phyloP scores from a whole-genome alignment of 2,888 invertebrate species.

The Nowickia ferox region DNA sequence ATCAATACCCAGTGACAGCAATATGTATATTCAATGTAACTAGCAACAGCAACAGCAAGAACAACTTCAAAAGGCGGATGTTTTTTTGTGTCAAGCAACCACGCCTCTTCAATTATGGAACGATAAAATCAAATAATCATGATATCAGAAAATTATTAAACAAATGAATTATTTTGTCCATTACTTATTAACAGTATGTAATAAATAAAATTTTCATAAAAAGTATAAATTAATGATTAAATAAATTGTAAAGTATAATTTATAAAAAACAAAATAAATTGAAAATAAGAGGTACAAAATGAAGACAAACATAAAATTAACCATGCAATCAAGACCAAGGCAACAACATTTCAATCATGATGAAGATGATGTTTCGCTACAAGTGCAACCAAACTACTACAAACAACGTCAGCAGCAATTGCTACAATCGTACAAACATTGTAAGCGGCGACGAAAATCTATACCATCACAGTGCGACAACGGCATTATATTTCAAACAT shows the following conservation, averaged over 20 bases:
- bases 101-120: constrained; percentile 63
- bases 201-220: not conserved
- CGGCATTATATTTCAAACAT: constrained; percentile 13
- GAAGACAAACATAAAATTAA: constrained; percentile 45
- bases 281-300: constrained; percentile 39
- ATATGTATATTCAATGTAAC: constrained; percentile 59
- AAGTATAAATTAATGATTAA: constrained; percentile 68
- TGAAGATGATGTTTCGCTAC: constrained; percentile 47
- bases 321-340: constrained; percentile 7
- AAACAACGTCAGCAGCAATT: constrained; percentile 72
- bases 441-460: constrained; percentile 64
- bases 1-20: constrained; percentile 74
- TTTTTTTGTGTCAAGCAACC: constrained; percentile 52
- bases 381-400: constrained; percentile 59
- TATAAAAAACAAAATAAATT: constrained; percentile 31
- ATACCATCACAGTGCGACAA: constrained; percentile 2
- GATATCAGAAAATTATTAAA: constrained; percentile 73
- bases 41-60: constrained; percentile 32
- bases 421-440: constrained; percentile 72
- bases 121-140: constrained; percentile 60
- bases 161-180: constrained; percentile 79
- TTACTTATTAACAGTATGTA: constrained; percentile 75
- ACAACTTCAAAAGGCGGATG: constrained; percentile 33
- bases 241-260: not conserved
- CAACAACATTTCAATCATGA: constrained; percentile 33